These are phyloP conservation scores for Alosa alosa DNA, from an alignment of 2,113 vertebrate species.

Conservation along the genomic window DNA sequence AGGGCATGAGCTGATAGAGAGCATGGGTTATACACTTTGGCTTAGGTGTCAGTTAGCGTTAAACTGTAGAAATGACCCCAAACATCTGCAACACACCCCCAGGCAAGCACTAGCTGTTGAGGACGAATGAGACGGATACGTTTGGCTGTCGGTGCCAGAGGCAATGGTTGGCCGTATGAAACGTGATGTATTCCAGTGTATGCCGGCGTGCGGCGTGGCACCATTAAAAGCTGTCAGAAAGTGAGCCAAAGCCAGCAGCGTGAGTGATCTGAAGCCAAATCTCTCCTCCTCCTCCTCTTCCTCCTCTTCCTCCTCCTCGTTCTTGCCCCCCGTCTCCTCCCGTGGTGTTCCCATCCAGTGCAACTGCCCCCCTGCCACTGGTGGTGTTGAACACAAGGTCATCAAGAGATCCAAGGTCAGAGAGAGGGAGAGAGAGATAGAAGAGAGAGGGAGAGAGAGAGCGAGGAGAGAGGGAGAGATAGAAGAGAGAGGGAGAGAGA, in stretches of 20 bases:
- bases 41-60: neutral
- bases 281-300: neutral
- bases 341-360: neutral
- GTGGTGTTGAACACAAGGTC: neutral
- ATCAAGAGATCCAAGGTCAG: neutral
- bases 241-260: neutral
- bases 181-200: neutral
- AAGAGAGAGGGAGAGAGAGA: neutral
- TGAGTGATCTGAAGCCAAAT: neutral
- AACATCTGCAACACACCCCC: neutral
- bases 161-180: neutral
- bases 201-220: neutral
- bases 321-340: neutral
- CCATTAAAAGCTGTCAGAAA: neutral
- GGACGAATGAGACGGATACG: neutral
- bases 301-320: neutral
- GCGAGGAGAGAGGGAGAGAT: slow-evolving; percentile 25
- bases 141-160: neutral
- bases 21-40: neutral
- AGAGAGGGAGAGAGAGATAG: slow-evolving; percentile 37
- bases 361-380: neutral
- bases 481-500: no score
- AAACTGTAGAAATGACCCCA: neutral
- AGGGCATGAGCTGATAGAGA: neutral
- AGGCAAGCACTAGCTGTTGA: neutral